Evolutionary conservation across 2,797 vertebrate genomes (phyloP), one percentile per base, ranked within the genome.

Genomic region (Anabacerthia variegaticeps): DNA sequence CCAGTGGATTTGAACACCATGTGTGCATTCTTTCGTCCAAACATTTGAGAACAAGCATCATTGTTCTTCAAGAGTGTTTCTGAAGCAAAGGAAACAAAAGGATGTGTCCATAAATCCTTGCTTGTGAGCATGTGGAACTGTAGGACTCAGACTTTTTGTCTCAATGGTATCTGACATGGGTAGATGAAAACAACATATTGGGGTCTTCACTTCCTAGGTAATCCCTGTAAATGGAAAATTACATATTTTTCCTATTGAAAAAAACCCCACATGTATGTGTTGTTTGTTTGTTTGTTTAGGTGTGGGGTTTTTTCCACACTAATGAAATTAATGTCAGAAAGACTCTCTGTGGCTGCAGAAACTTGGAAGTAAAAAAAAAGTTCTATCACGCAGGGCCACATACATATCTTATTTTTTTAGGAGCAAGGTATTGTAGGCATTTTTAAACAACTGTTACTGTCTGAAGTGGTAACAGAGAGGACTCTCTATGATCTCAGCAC

Each of bases 41-140:
- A 92, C 49, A 72, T 85, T 52, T 97, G 84, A 96, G 95, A 93
- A 79, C 23, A n/a, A 94, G 27, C 46, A 78, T 52, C 59, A 76
- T 58, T 92, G 66, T 88, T 92, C 65, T 91, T 93, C 46, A 58
- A 80, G 12, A 84, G 9, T 54, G 43, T 74, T 96, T 96, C 90
- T 92, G 75, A 91, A 95, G 59, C 18, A 88, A 91, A 84, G 37
- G n/a, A 91, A 95, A 80, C 71, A 90, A 69, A 19, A 54, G 19
- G 55, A 66, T 21, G 1, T 65, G 23, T 36, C 56, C 26, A 72
- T 79, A 96, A 95, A 85, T 93, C 36, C 55, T 90, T 83, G 27
- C 46, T 36, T 23, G 39, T 58, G 65, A 87, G 19, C 4, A 10
- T n/a, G 48, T 11, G 4, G 88, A 75, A 30, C 36, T 6, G 14